A percentile compares a stretch with the other conserved stretches of the same genome.
These are phyloP conservation scores for Rhipidura dahli DNA, from an alignment of 2,113 vertebrate species.

Conservation along the genomic window DNA sequence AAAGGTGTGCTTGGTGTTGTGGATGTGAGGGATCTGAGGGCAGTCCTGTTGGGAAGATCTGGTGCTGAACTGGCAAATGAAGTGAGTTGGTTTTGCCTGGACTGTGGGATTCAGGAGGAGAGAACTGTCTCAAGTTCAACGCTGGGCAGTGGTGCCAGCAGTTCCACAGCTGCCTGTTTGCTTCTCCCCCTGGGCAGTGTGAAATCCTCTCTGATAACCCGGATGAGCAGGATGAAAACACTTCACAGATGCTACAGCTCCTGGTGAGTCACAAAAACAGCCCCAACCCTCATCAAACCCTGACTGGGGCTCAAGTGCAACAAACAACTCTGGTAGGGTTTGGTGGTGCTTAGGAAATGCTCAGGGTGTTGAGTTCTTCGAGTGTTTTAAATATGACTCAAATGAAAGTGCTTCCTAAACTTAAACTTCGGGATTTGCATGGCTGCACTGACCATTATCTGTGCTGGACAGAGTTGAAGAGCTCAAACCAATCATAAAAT, in stretches of 20 bases:
- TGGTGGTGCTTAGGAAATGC: neutral
- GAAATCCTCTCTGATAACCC: neutral
- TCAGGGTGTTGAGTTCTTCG: neutral
- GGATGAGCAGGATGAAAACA: neutral
- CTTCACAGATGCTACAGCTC: neutral
- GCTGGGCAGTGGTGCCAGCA: neutral
- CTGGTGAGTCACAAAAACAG: neutral
- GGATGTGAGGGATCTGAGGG: neutral
- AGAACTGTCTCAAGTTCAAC: fast-evolving
- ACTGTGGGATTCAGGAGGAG: neutral
- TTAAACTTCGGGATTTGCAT: neutral
- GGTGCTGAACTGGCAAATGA: neutral
- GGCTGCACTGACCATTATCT: neutral
- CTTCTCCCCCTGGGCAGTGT: neutral
- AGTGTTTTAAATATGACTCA: neutral
- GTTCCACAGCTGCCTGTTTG: neutral
- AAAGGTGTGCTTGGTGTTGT: neutral
- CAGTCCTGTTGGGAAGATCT: neutral
- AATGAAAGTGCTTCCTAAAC: neutral
- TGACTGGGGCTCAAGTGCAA: neutral
- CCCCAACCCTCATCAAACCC: neutral
- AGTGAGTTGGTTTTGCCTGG: neutral
- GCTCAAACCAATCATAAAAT: neutral
- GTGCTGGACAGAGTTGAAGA: neutral
- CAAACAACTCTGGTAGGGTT: neutral